Base-by-base conservation (phyloP, 2,888 invertebrate species). In the Scaptomyza parva region DNA sequence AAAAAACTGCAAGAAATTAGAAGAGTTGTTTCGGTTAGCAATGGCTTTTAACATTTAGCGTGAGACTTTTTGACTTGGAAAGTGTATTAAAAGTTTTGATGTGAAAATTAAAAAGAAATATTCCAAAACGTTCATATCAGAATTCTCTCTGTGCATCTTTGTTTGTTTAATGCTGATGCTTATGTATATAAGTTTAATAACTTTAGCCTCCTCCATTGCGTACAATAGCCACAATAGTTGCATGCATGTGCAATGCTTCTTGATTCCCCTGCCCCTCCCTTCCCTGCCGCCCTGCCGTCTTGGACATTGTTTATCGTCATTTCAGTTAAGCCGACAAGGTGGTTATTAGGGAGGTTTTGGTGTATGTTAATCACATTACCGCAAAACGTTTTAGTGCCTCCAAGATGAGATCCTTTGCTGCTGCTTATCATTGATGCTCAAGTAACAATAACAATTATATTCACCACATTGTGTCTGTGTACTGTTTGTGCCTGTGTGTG, bases 361-460 rank as follows among this genome's bases (percentile, higher is more conserved):
- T 41, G 65, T 59, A 65, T 88, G 86, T 85, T 85, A 85, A 85
- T 88, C 84, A 83, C 86, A 88, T 88, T 85, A 86, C 81, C 86
- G 76, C 83, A 87, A 71, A 84, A 73, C 83, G 83, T 77, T 87
- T 77, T 87, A 87, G 86, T 79, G 88, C 67, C 84, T 76, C 60
- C 55, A 65, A 63, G 58, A 59, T 68, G 54, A 44, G 48, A 47
- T 52, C 35, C 37, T 60, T 35, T 30, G 50, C 65, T n/a, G 33
- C 3, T 35, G 33, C 33, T 62, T 54, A 60, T 65, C 58, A 53
- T 64, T 45, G 60, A 57, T 39, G 62, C 69, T 77, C 75, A 60
- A 82, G 75, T 67, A 75, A 86, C 80, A 80, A 84, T 86, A 84
- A 84, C 80, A 88, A 84, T 84, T 84, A 84, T 83, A 76, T 80